Base-by-base conservation (phyloP, 2,797 vertebrate species). In the Malurus leucopterus region DNA sequence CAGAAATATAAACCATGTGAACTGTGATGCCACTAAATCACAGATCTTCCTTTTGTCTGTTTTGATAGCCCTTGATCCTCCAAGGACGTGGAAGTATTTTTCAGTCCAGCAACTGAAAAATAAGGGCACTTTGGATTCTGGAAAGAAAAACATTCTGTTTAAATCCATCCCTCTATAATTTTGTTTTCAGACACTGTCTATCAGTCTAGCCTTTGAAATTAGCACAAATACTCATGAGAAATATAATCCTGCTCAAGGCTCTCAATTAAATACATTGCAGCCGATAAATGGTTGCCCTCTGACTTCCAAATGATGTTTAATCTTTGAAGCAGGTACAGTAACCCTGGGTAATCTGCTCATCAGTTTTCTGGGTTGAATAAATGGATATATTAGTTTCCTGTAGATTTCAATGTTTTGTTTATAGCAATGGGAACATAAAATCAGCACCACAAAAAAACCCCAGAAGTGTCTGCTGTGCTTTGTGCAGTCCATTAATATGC, bases 1-100 rank as follows among this genome's bases (percentile, higher is more conserved):
- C 27, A 87, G 90, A 97, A 97, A 98, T 96, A 94, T 26, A 63
- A 97, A 98, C 97, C 97, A 97, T 96, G 96, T 98, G 97, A 93
- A 88, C 91, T 83, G 36, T 70, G 93, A 96, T 95, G 90, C 92
- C 86, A 82, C 86, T 93, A 95, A 96, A 93, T 95, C 90, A 89
- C 92, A 88, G 93, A 89, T 96, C 95, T 95, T 97, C 96, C 95
- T 93, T 95, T 94, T 95, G 94, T 96, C 96, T 97, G 96, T 97
- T 97, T 97, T 92, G 95, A 95, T 97, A 96, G 96, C 89, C 87
- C 94, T 91, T 82, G 92, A 92, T 95, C 94, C 93, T 93, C 70
- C 84, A 69, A 94, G 85, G 84, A 93, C 36, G 27, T 88, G 90
- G 86, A 95, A 91, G 82, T 85, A 91, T 93, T 93, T 95, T 92